Conservation (phyloP, 2,888 invertebrate genomes). For the Zygaena filipendulae region DNA sequence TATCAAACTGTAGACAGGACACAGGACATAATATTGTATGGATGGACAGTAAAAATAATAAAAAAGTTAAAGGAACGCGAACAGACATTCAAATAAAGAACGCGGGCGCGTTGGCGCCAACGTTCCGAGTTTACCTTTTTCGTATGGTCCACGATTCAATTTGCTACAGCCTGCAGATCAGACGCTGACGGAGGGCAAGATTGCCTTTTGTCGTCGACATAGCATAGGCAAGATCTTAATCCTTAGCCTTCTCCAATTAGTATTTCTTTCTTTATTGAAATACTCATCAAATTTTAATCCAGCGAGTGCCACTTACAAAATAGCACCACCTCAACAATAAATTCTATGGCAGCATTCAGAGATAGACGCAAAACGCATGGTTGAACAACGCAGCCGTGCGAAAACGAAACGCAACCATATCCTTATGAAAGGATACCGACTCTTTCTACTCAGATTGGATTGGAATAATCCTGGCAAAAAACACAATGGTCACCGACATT, state of each 20-base stretch:
- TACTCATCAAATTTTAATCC: too few species aligned
- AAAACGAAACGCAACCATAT: constrained; percentile 28
- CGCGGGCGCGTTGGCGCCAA: constrained; percentile 62
- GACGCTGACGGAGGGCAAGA: too few species aligned
- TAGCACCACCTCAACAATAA: constrained; percentile 20
- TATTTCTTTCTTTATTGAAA: too few species aligned
- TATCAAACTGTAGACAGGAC: too few species aligned
- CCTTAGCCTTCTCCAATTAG: too few species aligned
- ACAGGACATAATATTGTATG: too few species aligned
- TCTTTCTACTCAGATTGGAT: constrained; percentile 35
- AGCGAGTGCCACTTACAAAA: constrained; percentile 27
- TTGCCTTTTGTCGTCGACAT: too few species aligned
- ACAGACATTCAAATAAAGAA: constrained; percentile 55
- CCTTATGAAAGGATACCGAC: constrained; percentile 16
- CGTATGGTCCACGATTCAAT: constrained; percentile 48
- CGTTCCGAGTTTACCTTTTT: constrained; percentile 52
- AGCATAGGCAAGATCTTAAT: too few species aligned
- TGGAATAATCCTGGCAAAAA: constrained; percentile 41
- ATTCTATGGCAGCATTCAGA: constrained; percentile 13
- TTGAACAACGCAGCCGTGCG: constrained; percentile 26
- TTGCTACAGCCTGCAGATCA: too few species aligned
- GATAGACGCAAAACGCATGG: constrained; percentile 27
- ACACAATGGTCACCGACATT: constrained; percentile 26
- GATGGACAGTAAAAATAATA: constrained; percentile 23
- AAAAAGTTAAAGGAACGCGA: constrained; percentile 22